These are phyloP conservation scores for Aporrectodea caliginosa DNA, from an alignment of 1,140 invertebrate species.

Conservation along the genomic window DNA sequence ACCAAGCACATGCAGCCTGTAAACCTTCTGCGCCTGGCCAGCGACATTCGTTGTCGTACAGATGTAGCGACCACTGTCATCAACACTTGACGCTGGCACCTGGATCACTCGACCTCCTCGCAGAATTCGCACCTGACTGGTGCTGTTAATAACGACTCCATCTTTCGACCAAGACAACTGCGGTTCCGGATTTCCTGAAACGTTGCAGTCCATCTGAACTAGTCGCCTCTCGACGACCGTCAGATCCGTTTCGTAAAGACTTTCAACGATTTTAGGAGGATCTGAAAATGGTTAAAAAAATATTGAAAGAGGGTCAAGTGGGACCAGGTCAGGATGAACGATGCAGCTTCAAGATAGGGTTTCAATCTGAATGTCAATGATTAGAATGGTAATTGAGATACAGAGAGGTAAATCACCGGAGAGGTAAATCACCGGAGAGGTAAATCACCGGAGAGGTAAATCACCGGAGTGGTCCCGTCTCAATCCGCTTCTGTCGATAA, in stretches of 20 bases:
- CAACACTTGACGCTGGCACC: conserved; percentile 1
- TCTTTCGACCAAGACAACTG: neutral
- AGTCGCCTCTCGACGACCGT: neutral
- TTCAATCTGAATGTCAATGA: too few species aligned
- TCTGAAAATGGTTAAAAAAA: too few species aligned
- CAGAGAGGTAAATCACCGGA: too few species aligned
- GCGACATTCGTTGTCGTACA: conserved; percentile 57
- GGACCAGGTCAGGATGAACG: too few species aligned
- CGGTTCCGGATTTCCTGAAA: conserved; percentile 41
- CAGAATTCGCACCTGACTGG: neutral
- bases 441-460: too few species aligned
- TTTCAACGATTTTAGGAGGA: neutral
- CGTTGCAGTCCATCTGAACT: conserved; percentile 25
- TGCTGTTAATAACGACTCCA: neutral
- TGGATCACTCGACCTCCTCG: neutral
- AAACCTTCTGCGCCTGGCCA: conserved; percentile 40
- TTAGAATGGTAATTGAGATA: too few species aligned
- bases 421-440: too few species aligned
- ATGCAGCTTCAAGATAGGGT: too few species aligned
- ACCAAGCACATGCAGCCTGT: neutral
- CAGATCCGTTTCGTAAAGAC: neutral
- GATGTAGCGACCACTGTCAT: conserved; percentile 57
- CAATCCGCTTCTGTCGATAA: too few species aligned
- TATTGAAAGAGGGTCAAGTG: too few species aligned
- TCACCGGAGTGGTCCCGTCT: too few species aligned